Percentiles rank a stretch among this genome's conserved stretches.
These are phyloP conservation scores for Corythaeola cristata DNA, from an alignment of 2,113 vertebrate species.

Conservation along the genomic window DNA sequence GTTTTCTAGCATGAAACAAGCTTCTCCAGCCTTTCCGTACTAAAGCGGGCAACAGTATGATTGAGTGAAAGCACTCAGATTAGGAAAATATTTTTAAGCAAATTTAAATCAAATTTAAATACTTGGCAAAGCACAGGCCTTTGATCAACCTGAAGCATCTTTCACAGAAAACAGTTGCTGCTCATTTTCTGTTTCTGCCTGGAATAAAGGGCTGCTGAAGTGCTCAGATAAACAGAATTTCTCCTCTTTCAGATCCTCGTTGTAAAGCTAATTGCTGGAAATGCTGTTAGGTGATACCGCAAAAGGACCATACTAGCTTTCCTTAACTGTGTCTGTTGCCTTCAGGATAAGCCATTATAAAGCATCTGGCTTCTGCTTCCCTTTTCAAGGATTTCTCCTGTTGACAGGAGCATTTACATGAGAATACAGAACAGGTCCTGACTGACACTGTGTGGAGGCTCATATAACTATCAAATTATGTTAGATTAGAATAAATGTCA, in stretches of 20 bases:
- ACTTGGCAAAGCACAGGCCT: background rate
- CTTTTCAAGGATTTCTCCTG: background rate
- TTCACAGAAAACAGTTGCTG: background rate
- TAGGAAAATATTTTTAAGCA: background rate
- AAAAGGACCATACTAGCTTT: background rate
- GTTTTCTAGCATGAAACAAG: background rate
- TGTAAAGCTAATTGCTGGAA: background rate
- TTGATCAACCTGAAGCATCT: background rate
- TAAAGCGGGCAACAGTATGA: background rate
- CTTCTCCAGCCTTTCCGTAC: background rate
- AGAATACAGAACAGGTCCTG: constrained; percentile 25
- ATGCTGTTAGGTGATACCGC: background rate
- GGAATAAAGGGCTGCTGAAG: background rate
- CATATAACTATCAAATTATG: constrained; percentile 7
- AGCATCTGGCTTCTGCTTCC: background rate
- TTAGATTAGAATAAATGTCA: constrained; percentile 28
- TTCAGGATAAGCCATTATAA: background rate
- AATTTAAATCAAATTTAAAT: background rate
- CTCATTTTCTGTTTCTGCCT: background rate
- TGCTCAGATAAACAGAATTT: background rate
- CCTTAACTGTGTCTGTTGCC: background rate
- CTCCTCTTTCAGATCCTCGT: background rate
- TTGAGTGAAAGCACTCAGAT: background rate
- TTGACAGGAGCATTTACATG: constrained; percentile 47
- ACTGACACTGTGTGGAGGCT: constrained; percentile 30